These are phyloP conservation scores for Sisyra nigra DNA, from an alignment of 2,888 invertebrate species.

Conservation along the genomic window DNA sequence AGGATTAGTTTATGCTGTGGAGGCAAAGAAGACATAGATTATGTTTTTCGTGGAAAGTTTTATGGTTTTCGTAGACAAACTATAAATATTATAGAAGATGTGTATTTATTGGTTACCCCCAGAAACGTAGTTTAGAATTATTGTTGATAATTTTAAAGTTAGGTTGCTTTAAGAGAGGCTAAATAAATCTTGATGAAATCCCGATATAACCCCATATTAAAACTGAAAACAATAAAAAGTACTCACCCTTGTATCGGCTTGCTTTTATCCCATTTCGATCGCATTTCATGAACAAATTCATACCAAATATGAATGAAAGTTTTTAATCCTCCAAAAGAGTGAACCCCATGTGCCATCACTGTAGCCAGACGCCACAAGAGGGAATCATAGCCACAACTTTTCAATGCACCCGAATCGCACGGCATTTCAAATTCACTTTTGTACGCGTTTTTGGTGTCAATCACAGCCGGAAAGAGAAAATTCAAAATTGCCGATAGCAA, in stretches of 20 bases:
- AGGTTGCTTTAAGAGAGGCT: no score
- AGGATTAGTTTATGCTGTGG: no score
- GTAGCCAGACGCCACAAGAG: conserved; percentile 70
- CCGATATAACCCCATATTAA: no score
- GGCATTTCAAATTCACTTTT: conserved; percentile 27
- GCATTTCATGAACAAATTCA: conserved; percentile 78
- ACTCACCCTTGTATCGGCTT: conserved; percentile 73
- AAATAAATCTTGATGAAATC: no score
- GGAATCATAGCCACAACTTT: conserved; percentile 65
- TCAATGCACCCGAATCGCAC: conserved; percentile 18
- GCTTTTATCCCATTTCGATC: conserved; percentile 76
- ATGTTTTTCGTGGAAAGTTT: no score
- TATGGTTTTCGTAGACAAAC: no score
- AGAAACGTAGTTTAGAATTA: no score
- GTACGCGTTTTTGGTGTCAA: conserved; percentile 38
- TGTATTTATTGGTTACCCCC: no score
- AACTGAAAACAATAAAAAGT: no score
- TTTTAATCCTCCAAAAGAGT: conserved; percentile 54
- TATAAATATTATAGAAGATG: no score
- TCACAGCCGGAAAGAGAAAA: conserved; percentile 73
- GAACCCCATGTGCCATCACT: conserved; percentile 52
- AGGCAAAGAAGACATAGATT: no score
- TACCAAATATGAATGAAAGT: conserved; percentile 86
- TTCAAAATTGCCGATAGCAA: conserved; percentile 60
- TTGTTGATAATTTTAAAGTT: no score